Percentiles rank a stretch among this genome's conserved stretches.
phyloP scores from a whole-genome alignment of 2,113 vertebrate genomes.

The Tretioscincus oriximinensis region DNA sequence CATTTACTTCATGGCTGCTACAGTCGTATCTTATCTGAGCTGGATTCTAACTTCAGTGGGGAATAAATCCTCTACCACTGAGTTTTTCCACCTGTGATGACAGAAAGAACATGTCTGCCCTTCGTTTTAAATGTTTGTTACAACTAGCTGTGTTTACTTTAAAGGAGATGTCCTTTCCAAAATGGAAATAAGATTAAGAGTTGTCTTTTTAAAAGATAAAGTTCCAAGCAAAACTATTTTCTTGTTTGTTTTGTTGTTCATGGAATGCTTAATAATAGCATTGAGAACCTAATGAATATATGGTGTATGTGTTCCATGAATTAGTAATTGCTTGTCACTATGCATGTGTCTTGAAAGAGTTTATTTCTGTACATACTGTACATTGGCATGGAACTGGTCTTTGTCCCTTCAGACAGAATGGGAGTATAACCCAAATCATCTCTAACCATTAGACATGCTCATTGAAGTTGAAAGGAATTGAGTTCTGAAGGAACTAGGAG shows the following conservation, averaged over 20 bases:
- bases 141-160: background rate
- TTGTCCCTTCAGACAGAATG: no score
- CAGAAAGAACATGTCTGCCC: background rate
- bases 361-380: background rate
- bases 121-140: background rate
- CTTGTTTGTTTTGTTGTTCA: no score
- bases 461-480: no score
- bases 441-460: no score
- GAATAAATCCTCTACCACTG: conserved; percentile 4
- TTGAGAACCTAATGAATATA: background rate
- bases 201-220: background rate
- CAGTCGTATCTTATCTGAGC: conserved; percentile 5
- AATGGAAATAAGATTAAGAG: background rate
- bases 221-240: background rate
- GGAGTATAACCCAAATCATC: no score
- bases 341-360: background rate
- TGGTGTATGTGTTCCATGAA: background rate
- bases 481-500: no score
- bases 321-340: background rate
- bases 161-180: background rate
- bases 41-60: background rate
- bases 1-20: conserved; percentile 17
- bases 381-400: no score
- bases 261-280: background rate
- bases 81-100: conserved; percentile 17